Conservation (phyloP, 92 coral and sea anemone species). For the Porites lobata region DNA sequence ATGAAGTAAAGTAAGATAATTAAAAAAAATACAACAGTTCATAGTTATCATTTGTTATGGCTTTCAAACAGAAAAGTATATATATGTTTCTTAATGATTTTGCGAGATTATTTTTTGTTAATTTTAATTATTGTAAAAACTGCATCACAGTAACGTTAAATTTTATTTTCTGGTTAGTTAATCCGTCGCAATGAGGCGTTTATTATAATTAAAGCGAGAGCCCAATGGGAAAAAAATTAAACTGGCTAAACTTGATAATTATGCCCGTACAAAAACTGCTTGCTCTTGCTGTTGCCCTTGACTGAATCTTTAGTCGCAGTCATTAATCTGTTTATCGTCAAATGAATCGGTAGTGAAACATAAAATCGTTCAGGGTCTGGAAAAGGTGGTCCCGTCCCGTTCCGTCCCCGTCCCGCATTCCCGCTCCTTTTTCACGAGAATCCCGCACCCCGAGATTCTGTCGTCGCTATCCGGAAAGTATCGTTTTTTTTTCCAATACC, state of each 20-base stretch:
- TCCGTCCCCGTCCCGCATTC: no score
- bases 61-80: background rate
- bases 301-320: no score
- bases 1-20: background rate
- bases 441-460: no score
- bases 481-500: no score
- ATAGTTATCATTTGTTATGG: background rate
- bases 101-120: no score
- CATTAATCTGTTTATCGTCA: no score
- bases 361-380: no score
- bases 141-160: background rate
- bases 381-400: no score
- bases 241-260: background rate
- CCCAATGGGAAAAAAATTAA: background rate
- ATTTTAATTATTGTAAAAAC: no score
- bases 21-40: background rate
- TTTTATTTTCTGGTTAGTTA: constrained; percentile 4
- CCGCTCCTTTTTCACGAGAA: no score
- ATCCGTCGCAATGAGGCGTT: background rate
- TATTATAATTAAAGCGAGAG: background rate
- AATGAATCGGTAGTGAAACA: no score
- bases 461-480: no score
- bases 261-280: background rate
- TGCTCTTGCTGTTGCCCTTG: background rate
- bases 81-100: background rate